Percentiles rank a stretch among this genome's conserved stretches.
phyloP scores from a whole-genome alignment of 2,888 invertebrate genomes.

The Cecidostiba fungosa region DNA sequence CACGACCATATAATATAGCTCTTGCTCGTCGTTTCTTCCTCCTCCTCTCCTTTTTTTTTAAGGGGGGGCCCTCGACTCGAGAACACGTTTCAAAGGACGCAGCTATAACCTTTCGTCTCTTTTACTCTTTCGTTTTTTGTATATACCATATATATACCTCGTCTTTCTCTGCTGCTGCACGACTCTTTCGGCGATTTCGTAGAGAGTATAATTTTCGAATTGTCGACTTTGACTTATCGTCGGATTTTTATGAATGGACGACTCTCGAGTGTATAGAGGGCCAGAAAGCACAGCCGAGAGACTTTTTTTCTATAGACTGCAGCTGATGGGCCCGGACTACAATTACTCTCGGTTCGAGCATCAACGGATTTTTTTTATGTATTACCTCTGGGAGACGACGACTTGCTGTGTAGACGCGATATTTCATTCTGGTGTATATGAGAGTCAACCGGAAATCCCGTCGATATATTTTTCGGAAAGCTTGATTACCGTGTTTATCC shows the following conservation, averaged over 20 bases:
- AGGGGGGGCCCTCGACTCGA: constrained; percentile 48
- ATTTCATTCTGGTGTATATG: no score
- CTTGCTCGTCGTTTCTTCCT: constrained; percentile 61
- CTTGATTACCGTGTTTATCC: not conserved
- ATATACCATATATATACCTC: no score
- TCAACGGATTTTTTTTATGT: no score
- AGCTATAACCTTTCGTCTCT: constrained; percentile 16
- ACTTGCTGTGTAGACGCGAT: no score
- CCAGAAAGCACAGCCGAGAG: not conserved
- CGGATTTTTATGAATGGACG: constrained; percentile 43
- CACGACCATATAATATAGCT: constrained; percentile 47
- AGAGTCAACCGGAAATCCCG: not conserved
- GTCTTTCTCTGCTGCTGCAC: no score
- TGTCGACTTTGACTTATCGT: constrained; percentile 48
- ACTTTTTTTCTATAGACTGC: no score
- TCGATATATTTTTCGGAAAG: not conserved
- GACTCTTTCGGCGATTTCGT: constrained; percentile 24
- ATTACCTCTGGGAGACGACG: no score
- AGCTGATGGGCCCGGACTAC: no score
- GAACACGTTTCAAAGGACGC: constrained; percentile 49
- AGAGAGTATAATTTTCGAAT: constrained; percentile 39
- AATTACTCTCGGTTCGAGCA: no score
- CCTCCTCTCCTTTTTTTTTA: constrained; percentile 56
- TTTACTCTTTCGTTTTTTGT: constrained; percentile 25
- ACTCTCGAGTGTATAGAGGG: not conserved